Evolutionary conservation across 2,797 vertebrate genomes (phyloP), one percentile per base, ranked within the genome.

Genomic region (Phataginus tetradactyla): DNA sequence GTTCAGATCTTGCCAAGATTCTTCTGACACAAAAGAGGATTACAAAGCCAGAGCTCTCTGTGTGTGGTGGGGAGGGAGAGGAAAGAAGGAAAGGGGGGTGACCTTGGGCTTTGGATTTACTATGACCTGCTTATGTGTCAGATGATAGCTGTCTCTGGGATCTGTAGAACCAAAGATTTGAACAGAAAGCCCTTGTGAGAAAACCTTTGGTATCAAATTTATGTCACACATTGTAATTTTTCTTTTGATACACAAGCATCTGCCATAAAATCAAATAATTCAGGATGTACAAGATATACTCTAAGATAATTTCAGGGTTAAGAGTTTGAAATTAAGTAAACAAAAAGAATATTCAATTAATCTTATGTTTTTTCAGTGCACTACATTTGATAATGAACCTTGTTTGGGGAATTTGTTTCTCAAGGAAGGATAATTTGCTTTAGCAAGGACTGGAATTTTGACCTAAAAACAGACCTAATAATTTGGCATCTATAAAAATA

Each of bases 401-500:
- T 11, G n/a, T 64, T 95, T 74, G 10, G 55, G 10, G 2, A 72
- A 87, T 86, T 15, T 81, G 53, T 74, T 92, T 91, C n/a, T 61
- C 75, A 86, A 97, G 74, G 25, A 98, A 98, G n/a, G 21, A 72
- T 69, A 91, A 95, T 89, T 92, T 96, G 68, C 72, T 55, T 93
- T 96, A 93, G 8, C 6, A 93, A 95, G 63, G 29, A 93, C 55
- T 91, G 84, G 59, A 45, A 88, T 94, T 75, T 63, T 96, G 77
- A 94, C 53, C 6, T 64, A n/a, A 91, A 98, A 91, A 78, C 61
- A 97, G 27, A 81, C 75, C 63, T 94, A 97, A 90, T 63, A 94
- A 74, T 55, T 86, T 94, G 63, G 21, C 55, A 74, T 95, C 96
- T 45, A 59, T 64, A 78, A 91, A 95, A 93, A 95, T 61, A 84